Evolutionary conservation across 2,113 vertebrate genomes (phyloP).

Genomic region (Regulus satrapa): DNA sequence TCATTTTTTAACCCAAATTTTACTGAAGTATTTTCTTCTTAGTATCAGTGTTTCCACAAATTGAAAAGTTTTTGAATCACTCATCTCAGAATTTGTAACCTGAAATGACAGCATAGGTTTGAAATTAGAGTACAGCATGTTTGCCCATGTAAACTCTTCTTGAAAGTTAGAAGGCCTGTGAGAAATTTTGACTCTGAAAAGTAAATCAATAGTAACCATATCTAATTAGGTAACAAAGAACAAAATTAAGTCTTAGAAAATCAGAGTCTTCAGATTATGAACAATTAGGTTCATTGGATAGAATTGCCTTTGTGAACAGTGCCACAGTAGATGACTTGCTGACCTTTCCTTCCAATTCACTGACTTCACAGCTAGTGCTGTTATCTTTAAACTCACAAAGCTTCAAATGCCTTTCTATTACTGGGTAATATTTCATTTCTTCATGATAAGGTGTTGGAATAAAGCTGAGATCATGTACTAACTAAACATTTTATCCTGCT

Average conservation of each 20-base stretch:
- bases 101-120: neutral
- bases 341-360: conserved; percentile 43
- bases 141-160: neutral
- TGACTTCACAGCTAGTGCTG: neutral
- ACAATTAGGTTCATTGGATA: neutral
- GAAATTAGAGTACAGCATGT: neutral
- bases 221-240: neutral
- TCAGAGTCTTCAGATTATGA: neutral
- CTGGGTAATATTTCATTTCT: conserved; percentile 49
- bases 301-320: conserved; percentile 2
- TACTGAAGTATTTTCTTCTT: neutral
- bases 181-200: neutral
- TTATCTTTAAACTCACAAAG: conserved; percentile 55
- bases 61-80: neutral
- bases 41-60: neutral
- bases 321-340: neutral
- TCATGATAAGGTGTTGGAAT: conserved; percentile 48
- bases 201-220: neutral
- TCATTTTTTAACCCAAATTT: neutral
- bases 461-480: conserved; percentile 33
- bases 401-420: conserved; percentile 57
- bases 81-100: neutral
- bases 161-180: neutral
- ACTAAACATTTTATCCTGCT: conserved; percentile 37
- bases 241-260: conserved; percentile 1